phyloP scores from a whole-genome alignment of 2,797 vertebrate species.

The Microtus californicus region DNA sequence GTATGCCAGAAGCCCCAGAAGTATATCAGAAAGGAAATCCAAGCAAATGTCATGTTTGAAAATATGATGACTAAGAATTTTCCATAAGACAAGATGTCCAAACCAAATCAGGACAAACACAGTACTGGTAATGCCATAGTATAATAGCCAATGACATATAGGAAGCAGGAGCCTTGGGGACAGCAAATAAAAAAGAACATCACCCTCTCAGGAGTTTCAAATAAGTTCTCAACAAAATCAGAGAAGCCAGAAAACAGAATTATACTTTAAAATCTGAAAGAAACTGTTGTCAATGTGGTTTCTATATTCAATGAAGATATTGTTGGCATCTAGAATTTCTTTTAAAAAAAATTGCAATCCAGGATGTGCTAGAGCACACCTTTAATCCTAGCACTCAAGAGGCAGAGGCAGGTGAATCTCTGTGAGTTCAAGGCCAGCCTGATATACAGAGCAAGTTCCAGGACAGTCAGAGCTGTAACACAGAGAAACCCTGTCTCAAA shows the following conservation, averaged over 20 bases:
- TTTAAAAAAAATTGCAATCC: neutral
- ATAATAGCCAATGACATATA: neutral
- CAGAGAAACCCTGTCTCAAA: too few relatives aligned
- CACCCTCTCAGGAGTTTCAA: neutral
- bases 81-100: neutral
- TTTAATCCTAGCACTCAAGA: too few relatives aligned
- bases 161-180: neutral
- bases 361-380: too few relatives aligned
- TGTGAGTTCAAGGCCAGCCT: too few relatives aligned
- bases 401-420: too few relatives aligned
- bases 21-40: neutral
- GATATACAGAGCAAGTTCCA: too few relatives aligned
- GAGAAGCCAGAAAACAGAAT: neutral
- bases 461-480: too few relatives aligned
- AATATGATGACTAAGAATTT: conserved; percentile 7
- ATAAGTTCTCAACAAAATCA: conserved; percentile 12
- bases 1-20: neutral
- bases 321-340: neutral
- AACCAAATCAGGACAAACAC: neutral
- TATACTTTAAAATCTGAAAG: neutral
- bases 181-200: neutral
- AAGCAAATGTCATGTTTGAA: neutral
- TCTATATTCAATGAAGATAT: conserved; percentile 17
- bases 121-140: neutral
- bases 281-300: neutral